These are phyloP conservation scores for Tenodera sinensis DNA, from an alignment of 2,888 invertebrate genomes.

Conservation along the genomic window DNA sequence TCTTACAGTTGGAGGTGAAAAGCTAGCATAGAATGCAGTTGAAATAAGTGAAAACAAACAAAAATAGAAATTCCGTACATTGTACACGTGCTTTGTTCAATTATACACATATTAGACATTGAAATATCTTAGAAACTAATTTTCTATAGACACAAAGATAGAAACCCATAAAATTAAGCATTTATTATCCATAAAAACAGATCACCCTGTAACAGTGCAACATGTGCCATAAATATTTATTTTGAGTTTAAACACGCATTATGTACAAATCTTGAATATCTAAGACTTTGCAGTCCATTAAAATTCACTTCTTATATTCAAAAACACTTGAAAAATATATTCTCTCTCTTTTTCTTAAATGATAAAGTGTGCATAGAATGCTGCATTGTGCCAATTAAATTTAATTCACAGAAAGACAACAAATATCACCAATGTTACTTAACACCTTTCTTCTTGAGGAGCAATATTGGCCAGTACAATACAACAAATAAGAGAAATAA, in stretches of 20 bases:
- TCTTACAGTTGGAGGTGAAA: no score
- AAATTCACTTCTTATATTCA: not conserved
- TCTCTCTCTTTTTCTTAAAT: not conserved
- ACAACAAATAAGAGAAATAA: conserved; percentile 73
- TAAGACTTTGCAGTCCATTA: not conserved
- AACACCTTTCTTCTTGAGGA: conserved; percentile 52
- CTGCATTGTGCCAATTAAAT: not conserved
- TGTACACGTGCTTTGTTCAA: no score
- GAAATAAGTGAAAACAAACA: no score
- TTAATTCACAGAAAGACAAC: not conserved
- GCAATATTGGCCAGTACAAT: conserved; percentile 74
- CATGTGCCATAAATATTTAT: not conserved
- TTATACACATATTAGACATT: no score
- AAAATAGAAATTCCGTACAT: no score
- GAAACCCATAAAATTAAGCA: not conserved
- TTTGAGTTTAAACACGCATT: not conserved
- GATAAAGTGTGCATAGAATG: not conserved
- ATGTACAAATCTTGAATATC: not conserved
- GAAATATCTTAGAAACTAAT: no score
- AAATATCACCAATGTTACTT: not conserved
- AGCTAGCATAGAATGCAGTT: no score
- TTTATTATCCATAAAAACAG: not conserved
- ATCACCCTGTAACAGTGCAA: not conserved
- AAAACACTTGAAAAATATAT: not conserved
- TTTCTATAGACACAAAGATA: not conserved